Evolutionary conservation across 1,140 invertebrate species (phyloP).

Genomic region (Tetranychus cinnabarinus): DNA sequence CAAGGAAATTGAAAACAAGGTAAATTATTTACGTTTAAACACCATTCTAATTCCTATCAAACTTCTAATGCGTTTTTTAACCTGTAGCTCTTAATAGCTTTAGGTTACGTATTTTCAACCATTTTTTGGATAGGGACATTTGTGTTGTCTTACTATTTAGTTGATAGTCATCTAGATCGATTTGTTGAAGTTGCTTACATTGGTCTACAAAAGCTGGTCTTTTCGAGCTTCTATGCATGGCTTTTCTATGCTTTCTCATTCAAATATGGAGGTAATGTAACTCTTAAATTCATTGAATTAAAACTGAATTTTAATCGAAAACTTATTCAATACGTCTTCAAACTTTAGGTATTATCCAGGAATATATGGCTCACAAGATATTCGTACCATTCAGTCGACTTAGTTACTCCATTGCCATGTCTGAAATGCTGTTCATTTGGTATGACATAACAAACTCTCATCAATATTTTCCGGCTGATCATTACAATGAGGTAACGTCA

Average conservation of each 20-base stretch:
- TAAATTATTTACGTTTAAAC: neutral
- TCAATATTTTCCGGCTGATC: neutral
- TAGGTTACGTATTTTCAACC: neutral
- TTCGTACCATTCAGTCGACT: conserved; percentile 5
- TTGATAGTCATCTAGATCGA: neutral
- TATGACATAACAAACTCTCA: conserved; percentile 1
- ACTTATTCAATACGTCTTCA: neutral
- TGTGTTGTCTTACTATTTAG: neutral
- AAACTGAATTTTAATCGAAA: too few species aligned
- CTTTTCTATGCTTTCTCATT: neutral
- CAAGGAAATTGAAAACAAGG: neutral
- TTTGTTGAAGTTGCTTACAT: neutral
- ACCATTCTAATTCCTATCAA: too few species aligned
- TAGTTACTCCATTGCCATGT: conserved; percentile 2
- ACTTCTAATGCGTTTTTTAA: neutral
- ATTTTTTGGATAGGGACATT: neutral
- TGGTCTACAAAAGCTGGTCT: neutral
- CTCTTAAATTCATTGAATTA: too few species aligned
- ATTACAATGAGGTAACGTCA: conserved; percentile 4
- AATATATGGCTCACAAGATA: conserved; percentile 1
- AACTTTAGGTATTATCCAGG: neutral
- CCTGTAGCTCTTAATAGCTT: neutral
- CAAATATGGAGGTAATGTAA: neutral
- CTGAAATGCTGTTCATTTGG: conserved; percentile 6
- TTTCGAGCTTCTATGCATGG: neutral